Base-by-base conservation (phyloP, 1,140 invertebrate species). In the Penaeus japonicus region DNA sequence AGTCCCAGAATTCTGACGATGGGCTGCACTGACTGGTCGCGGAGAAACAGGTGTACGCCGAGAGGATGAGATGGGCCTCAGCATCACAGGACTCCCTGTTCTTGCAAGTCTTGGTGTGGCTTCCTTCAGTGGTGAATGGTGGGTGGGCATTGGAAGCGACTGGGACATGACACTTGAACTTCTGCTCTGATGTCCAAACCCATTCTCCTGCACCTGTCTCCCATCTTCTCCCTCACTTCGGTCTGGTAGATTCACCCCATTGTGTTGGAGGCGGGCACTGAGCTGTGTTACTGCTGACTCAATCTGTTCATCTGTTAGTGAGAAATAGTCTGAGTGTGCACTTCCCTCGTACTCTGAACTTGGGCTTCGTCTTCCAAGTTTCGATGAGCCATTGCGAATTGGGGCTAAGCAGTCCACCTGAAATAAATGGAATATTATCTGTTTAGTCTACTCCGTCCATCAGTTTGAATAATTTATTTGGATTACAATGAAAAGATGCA, bases 261-360 rank as follows among this genome's bases (percentile, higher is more conserved):
- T 47, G 47, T 47, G n/a, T n/a, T n/a, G 47, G 47, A 47, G 47
- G 15, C 47, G 47, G 47, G 47, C 47, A 47, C 47, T 47, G 47
- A 47, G 47, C 47, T 47, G 47, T 47, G 47, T 15, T 47, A 15
- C 47, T 7, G 47, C 47, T 12, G 5, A 30, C n/a, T 85, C 84
- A 30, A 47, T 35, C 18, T 75, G 87, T 22, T 90, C 90, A 65
- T 90, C 90, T 2, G 88, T 54, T 24, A 90, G 81, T 22, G 90
- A 90, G 62, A 87, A 90, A 59, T 90, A 90, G 53, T 90, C 90
- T 17, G 90, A 90, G 75, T 90, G 90, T 24, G 90, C 90, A 81
- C 90, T 90, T 10, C 84, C 90, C 3, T 84, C 87, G 0, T 80
- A 73, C 30, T 83, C 87, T 59, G 70, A 53, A 77, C 70, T 78